phyloP scores from a whole-genome alignment of 2,797 vertebrate species.

The Halcyon leucocephala region DNA sequence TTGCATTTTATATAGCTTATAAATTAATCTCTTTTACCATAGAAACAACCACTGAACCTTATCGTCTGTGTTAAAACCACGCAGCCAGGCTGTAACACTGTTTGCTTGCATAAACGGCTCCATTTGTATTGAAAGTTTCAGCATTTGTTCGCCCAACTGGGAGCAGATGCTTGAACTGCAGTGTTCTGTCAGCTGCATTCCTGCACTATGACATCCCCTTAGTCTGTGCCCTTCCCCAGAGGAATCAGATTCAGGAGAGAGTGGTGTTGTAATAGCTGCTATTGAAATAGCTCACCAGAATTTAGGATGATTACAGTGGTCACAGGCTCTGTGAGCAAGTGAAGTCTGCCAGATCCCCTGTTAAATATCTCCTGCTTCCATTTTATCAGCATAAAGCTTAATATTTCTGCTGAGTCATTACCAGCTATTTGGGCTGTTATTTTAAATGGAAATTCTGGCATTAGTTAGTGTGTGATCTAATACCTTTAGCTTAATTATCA shows the following conservation, averaged over 20 bases:
- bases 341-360: neutral
- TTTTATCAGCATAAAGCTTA: neutral
- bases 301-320: neutral
- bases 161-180: neutral
- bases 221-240: neutral
- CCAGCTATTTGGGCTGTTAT: neutral
- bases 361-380: neutral
- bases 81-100: fast-evolving
- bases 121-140: neutral
- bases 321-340: neutral
- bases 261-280: neutral
- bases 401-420: neutral
- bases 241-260: neutral
- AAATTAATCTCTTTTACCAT: conserved; percentile 21
- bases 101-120: neutral
- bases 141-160: neutral
- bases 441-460: neutral
- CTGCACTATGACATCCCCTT: neutral
- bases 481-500: neutral
- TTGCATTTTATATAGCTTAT: neutral
- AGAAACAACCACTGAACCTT: neutral
- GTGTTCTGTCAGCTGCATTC: neutral
- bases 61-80: neutral
- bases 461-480: neutral
- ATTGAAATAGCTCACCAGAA: neutral